Evolutionary conservation across 2,888 invertebrate genomes (phyloP), one percentile per base, ranked within the genome.

Genomic region (Caenorhabditis parvicauda): DNA sequence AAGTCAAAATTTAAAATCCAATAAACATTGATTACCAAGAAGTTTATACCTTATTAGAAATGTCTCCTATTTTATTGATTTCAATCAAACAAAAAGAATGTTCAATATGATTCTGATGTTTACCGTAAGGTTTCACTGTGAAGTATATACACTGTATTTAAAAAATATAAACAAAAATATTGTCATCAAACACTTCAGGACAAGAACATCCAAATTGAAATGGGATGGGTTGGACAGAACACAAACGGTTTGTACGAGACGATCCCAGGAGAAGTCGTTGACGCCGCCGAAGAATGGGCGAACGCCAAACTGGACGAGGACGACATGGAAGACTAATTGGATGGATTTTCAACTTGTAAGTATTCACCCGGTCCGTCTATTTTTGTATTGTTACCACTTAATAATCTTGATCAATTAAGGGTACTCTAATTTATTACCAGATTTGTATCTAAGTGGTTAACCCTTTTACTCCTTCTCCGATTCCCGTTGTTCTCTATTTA

Each of bases 171-270:
- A 45, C 19, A 19, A 9, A 17, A 41, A 41, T 41, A 4, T 7
- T 58, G 19, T 21, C 29, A 47, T 41, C n/a, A 46, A n/a, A n/a
- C n/a, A n/a, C n/a, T n/a, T n/a, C n/a, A n/a, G 53, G 80, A 81
- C 47, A 80, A 81, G 66, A 74, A 80, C 50, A 62, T 73, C 17
- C 68, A 70, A 19, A 69, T 81, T 42, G 81, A 81, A 49, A 73
- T 81, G 72, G 75, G 78, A 45, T 79, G 78, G 79, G 78, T 81
- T 38, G 81, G 81, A 52, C 72, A 70, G 49, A 50, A 75, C 48
- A 80, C 78, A 19, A 54, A 71, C 29, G 80, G 81, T 25, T 70
- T 70, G 53, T 71, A 70, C 57, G 70, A 79, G 70, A 41, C 39
- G 12, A 65, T 78, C n/a, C 70, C 74, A 7, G 54, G 44, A 19